Conservation (phyloP, 2,888 invertebrate species). For the Bembecia ichneumoniformis region DNA sequence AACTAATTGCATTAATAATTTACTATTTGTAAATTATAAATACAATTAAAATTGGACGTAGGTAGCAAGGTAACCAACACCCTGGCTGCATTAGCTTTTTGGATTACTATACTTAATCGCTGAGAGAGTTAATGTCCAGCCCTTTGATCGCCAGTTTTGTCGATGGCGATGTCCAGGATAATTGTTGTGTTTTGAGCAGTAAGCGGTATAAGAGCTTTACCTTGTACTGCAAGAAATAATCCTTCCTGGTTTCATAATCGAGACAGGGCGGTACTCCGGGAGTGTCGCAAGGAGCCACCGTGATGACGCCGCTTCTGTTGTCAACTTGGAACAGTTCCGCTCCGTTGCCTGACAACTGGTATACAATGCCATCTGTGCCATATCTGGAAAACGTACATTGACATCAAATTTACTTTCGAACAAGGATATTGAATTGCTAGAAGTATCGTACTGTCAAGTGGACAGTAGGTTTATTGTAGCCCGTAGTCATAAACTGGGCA, state of each 20-base stretch:
- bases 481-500: too few species aligned
- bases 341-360: constrained; percentile 85
- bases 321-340: constrained; percentile 87
- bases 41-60: too few species aligned
- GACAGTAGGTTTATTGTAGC: not conserved
- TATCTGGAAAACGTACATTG: constrained; percentile 50
- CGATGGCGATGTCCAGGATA: too few species aligned
- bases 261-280: constrained; percentile 81
- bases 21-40: too few species aligned
- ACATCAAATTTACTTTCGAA: not conserved
- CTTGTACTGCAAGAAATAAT: constrained; percentile 88
- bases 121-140: too few species aligned
- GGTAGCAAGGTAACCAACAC: too few species aligned
- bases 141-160: too few species aligned
- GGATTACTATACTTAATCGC: too few species aligned
- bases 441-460: too few species aligned
- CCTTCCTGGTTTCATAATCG: constrained; percentile 86
- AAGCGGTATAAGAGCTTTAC: constrained; percentile 41
- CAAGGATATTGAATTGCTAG: not conserved
- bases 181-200: too few species aligned
- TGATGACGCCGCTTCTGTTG: constrained; percentile 84
- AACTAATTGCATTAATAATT: too few species aligned
- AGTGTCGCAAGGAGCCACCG: constrained; percentile 81
- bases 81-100: too few species aligned
- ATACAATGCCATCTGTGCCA: constrained; percentile 88